Percentiles rank a stretch among this genome's conserved stretches.
phyloP scores from a whole-genome alignment of 2,888 invertebrate genomes.

The Epistrophe eligans region DNA sequence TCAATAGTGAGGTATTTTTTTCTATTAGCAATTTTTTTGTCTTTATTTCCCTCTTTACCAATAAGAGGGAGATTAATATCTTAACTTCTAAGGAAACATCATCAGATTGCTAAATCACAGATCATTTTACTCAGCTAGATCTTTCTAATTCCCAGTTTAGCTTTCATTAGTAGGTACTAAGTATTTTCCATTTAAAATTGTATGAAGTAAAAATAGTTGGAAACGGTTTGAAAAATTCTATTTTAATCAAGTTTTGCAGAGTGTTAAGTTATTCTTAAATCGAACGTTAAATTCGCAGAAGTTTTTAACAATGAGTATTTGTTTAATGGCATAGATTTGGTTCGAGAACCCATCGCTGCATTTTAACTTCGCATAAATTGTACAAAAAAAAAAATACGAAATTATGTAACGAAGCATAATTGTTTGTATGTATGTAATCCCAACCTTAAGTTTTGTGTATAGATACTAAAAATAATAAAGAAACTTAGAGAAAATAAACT shows the following conservation, averaged over 20 bases:
- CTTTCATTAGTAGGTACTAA: too few species aligned
- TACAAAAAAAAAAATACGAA: not conserved
- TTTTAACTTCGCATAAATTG: not conserved
- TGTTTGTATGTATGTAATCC: not conserved
- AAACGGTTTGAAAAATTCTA: not conserved
- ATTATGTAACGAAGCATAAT: not conserved
- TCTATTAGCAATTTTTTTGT: too few species aligned
- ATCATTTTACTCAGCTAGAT: too few species aligned
- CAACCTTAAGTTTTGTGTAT: not conserved
- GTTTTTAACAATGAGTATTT: not conserved
- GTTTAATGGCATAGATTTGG: not conserved
- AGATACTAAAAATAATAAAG: slow-evolving; percentile 7
- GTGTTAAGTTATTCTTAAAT: too few species aligned
- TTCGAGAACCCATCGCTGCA: not conserved
- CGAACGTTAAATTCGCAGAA: not conserved
- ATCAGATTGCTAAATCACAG: too few species aligned
- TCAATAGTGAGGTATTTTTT: too few species aligned
- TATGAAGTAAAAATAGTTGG: too few species aligned
- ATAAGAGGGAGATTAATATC: too few species aligned
- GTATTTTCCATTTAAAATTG: too few species aligned
- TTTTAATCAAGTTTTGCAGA: not conserved
- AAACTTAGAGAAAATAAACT: slow-evolving; percentile 31
- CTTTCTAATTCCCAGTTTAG: too few species aligned
- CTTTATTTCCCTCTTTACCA: too few species aligned
- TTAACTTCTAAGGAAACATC: too few species aligned